Conservation (phyloP, 2,113 vertebrate genomes). For the Theristicus caerulescens region DNA sequence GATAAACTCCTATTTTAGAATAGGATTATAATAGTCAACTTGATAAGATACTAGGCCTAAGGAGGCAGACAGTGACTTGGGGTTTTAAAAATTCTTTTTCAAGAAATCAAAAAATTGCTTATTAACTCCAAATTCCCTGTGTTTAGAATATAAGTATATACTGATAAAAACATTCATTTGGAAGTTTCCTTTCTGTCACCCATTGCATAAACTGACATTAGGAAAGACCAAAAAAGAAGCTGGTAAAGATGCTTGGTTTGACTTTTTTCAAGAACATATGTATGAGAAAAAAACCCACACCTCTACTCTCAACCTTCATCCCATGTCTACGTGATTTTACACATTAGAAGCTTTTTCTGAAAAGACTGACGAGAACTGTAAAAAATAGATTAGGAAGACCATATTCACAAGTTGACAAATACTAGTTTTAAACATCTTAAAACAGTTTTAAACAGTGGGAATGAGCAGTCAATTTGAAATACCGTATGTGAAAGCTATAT, state of each 20-base stretch:
- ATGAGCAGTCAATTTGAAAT: neutral
- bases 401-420: neutral
- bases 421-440: neutral
- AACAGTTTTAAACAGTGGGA: neutral
- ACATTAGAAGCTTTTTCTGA: neutral
- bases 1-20: neutral
- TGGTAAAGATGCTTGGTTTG: neutral
- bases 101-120: neutral
- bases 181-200: neutral
- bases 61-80: neutral
- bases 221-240: neutral
- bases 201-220: neutral
- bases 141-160: neutral
- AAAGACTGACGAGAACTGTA: neutral
- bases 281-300: neutral
- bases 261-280: neutral
- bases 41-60: neutral
- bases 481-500: neutral
- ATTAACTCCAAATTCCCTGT: neutral
- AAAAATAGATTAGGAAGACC: neutral
- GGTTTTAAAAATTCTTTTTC: neutral
- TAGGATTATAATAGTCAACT: neutral
- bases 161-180: neutral
- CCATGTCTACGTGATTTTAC: neutral
- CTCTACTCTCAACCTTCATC: neutral